phyloP scores from a whole-genome alignment of 2,113 vertebrate genomes.

The Menidia beryllina region DNA sequence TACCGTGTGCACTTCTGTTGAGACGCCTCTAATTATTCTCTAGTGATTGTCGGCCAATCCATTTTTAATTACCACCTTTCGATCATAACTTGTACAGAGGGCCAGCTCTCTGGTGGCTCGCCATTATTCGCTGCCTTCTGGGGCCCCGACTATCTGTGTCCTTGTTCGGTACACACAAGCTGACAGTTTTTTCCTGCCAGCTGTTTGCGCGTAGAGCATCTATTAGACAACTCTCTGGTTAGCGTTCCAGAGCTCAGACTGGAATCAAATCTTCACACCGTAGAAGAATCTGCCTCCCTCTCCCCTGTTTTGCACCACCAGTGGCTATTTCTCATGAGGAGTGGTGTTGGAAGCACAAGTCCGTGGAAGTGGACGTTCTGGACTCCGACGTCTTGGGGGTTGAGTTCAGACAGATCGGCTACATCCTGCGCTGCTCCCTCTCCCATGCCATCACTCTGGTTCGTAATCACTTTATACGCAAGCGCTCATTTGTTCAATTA shows the following conservation, averaged over 20 bases:
- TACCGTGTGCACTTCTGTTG: background rate
- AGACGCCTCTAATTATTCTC: conserved; percentile 18
- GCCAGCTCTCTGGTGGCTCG: conserved; percentile 22
- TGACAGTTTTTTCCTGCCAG: conserved; percentile 29
- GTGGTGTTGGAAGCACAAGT: conserved; percentile 99
- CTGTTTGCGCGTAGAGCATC: conserved; percentile 27
- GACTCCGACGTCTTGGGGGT: conserved; percentile 87
- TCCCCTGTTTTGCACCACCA: conserved; percentile 44
- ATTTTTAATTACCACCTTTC: conserved; percentile 42
- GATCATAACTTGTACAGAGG: conserved; percentile 40
- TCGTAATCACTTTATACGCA: conserved; percentile 34
- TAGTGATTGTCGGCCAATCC: conserved; percentile 22
- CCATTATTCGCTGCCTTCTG: conserved; percentile 47
- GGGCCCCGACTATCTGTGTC: conserved; percentile 33
- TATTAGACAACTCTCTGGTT: conserved; percentile 7
- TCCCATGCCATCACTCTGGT: conserved; percentile 98
- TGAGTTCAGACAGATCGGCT: conserved; percentile 97
- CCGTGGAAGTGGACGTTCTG: conserved; percentile 91
- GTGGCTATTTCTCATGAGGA: conserved; percentile 94
- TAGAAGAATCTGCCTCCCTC: background rate
- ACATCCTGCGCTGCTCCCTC: conserved; percentile 95
- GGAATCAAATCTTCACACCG: conserved; percentile 21
- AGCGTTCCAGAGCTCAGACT: background rate
- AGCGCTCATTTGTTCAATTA: background rate
- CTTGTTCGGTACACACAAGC: conserved; percentile 34